A percentile compares a stretch with the other conserved stretches of the same genome.
These are phyloP conservation scores for Netelia virgata DNA, from an alignment of 2,888 invertebrate species.

Conservation along the genomic window DNA sequence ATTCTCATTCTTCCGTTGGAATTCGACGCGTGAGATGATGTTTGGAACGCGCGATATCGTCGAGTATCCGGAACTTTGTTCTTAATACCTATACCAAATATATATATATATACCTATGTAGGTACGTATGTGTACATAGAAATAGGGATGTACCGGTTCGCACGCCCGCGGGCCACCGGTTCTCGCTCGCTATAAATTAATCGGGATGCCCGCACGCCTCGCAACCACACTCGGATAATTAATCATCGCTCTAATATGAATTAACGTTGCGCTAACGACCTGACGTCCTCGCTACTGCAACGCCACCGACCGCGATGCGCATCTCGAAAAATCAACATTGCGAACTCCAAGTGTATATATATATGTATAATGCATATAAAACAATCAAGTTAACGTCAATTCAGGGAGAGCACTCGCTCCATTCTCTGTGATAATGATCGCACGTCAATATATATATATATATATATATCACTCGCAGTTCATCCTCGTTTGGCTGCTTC, in stretches of 20 bases:
- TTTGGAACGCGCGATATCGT: not conserved
- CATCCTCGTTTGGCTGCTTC: too few species aligned
- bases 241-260: slow-evolving; percentile 77
- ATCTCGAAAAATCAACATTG: slow-evolving; percentile 9
- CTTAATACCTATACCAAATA: not conserved
- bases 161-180: slow-evolving; percentile 14
- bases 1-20: too few species aligned
- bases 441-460: not conserved
- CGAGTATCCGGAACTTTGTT: not conserved
- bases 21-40: too few species aligned
- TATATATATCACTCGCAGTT: slow-evolving; percentile 1
- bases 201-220: slow-evolving; percentile 29
- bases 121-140: not conserved
- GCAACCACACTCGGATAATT: slow-evolving; percentile 68
- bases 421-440: slow-evolving; percentile 29
- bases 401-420: not conserved
- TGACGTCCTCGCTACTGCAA: slow-evolving; percentile 71
- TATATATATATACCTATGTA: too few species aligned
- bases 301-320: slow-evolving; percentile 23
- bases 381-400: slow-evolving; percentile 24
- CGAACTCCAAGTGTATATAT: not conserved
- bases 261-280: slow-evolving; percentile 73
- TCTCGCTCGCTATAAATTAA: slow-evolving; percentile 35
- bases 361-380: slow-evolving; percentile 9
- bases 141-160: slow-evolving; percentile 21